A percentile compares a stretch with the other conserved stretches of the same genome.
Evolutionary conservation across 2,113 vertebrate species (phyloP).

Genomic region (Panthera tigris): DNA sequence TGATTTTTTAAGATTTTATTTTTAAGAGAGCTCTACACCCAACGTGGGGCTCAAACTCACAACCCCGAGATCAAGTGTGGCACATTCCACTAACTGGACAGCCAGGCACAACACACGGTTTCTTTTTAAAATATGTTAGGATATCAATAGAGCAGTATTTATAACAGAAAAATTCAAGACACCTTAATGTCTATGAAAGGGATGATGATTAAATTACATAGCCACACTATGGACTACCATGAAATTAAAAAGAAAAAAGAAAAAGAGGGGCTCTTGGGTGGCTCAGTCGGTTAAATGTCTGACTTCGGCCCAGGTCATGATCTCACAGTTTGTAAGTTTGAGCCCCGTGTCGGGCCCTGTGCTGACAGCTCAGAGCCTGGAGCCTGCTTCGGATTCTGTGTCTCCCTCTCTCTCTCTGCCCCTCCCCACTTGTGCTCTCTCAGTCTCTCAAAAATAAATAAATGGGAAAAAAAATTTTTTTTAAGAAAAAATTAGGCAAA

Average conservation of each 20-base stretch:
- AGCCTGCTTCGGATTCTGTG: not conserved
- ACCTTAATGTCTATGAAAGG: not conserved
- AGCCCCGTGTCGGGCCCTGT: too few relatives aligned
- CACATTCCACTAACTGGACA: not conserved
- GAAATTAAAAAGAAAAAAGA: not conserved
- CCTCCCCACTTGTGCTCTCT: not conserved
- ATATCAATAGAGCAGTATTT: not conserved
- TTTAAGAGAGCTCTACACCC: not conserved
- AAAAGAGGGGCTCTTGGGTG: not conserved
- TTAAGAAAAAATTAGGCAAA: not conserved
- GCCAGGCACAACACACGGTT: not conserved
- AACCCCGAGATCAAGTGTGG: not conserved
- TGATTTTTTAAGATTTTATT: not conserved
- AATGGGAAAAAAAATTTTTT: not conserved
- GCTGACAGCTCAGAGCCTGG: too few relatives aligned
- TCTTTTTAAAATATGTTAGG: not conserved
- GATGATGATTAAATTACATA: not conserved
- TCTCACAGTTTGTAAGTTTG: too few relatives aligned
- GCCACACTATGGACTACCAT: not conserved
- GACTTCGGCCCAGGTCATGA: too few relatives aligned
- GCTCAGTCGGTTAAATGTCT: too few relatives aligned
- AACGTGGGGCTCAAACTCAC: not conserved
- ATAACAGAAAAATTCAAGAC: not conserved
- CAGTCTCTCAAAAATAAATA: not conserved
- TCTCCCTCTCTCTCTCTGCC: not conserved